Evolutionary conservation across 2,797 vertebrate genomes (phyloP), one percentile per base, ranked within the genome.

Genomic region (Dromococcyx pavoninus): DNA sequence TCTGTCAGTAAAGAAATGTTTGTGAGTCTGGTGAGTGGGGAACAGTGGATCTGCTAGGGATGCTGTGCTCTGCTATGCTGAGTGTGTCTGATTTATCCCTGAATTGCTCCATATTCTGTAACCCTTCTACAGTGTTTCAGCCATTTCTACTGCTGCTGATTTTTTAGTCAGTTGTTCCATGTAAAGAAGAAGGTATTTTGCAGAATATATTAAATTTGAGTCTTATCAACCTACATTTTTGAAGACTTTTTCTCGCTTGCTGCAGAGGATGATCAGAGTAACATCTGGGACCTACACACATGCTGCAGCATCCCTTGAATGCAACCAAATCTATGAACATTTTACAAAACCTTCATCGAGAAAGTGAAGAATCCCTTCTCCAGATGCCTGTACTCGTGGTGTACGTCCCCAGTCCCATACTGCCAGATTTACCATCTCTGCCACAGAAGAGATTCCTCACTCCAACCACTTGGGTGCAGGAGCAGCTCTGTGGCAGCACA

Each of bases 391-490:
- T 30, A 13, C 6, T 30, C 1, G 0, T 44, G 19, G 17, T 8
- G 2, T 44, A 11, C 9, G 15, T 76, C 39, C 43, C 17, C 3
- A 4, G 4, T 65, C 30, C 43, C 6, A 3, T 37, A 6, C 61
- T 77, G 71, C 50, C 23, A 7, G 57, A 13, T 56, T 51, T 61
- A 15, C 3, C 0, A 2, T 61, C 32, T 82, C 51, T 73, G 28
- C 67, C 30, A 4, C 27, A 14, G 87, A 56, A 64, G 75, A 89
- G 46, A 35, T 88, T 92, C 76, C 60, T 91, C 5, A 0, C 56
- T 90, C 53, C 56, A 65, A 1, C 89, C 89, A 64, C 79, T 61
- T 90, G 86, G 82, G 91, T 89, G 89, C 83, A 92, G 92, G 76
- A 95, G 79, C 83, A 76, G 75, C 91, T 72, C 66, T 93, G 58